Evolutionary conservation across 2,888 invertebrate genomes (phyloP).

Genomic region (Heliconius cydno): DNA sequence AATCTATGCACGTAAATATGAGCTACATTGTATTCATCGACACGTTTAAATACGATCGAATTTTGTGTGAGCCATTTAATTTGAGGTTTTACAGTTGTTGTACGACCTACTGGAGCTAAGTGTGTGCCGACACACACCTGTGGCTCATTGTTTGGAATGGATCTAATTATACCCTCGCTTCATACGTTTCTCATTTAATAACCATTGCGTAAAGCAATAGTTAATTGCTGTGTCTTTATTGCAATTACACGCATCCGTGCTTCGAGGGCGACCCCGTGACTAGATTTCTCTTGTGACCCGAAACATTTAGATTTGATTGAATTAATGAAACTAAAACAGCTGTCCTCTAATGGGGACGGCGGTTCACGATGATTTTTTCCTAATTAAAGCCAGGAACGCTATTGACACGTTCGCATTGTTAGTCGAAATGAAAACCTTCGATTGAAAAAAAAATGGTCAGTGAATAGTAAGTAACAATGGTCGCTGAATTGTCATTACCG

Average conservation of each 20-base stretch:
- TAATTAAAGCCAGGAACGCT: constrained; percentile 73
- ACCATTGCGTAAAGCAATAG: constrained; percentile 65
- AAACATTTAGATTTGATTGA: constrained; percentile 68
- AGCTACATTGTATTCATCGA: constrained; percentile 31
- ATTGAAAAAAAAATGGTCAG: constrained; percentile 71
- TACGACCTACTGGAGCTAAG: neutral
- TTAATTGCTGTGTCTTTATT: constrained; percentile 73
- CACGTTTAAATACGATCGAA: constrained; percentile 33
- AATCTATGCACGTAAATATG: constrained; percentile 35
- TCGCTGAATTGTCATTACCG: constrained; percentile 76
- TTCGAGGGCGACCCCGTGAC: constrained; percentile 70
- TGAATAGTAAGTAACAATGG: constrained; percentile 73
- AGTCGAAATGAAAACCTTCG: constrained; percentile 73
- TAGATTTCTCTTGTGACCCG: constrained; percentile 79
- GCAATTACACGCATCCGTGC: constrained; percentile 81
- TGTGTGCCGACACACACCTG: constrained; percentile 9
- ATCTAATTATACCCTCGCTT: constrained; percentile 52
- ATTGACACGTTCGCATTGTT: constrained; percentile 76
- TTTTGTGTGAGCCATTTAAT: constrained; percentile 26
- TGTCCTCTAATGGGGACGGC: constrained; percentile 54
- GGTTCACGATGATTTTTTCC: constrained; percentile 54
- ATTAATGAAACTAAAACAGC: constrained; percentile 61
- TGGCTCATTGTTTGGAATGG: constrained; percentile 47
- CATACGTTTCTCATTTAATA: constrained; percentile 60
- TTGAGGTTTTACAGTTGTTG: constrained; percentile 22